Evolutionary conservation across 2,797 vertebrate genomes (phyloP).

Genomic region (Chaetodon trifasciatus): DNA sequence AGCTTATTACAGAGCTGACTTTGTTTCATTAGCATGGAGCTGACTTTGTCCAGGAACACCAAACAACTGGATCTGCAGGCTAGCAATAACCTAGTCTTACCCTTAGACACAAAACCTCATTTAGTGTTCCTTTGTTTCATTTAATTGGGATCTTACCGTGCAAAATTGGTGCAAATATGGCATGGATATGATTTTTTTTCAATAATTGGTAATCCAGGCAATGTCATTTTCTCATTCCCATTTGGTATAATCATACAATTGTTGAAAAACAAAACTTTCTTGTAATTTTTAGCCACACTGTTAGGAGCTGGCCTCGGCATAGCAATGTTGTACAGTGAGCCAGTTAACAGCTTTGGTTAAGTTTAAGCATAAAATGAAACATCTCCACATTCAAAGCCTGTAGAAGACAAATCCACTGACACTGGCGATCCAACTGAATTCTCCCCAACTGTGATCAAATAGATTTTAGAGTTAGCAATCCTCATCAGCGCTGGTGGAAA

Average conservation of each 20-base stretch:
- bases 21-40: conserved; percentile 20
- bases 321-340: no score
- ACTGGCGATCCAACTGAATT: no score
- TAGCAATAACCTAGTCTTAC: neutral
- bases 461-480: neutral
- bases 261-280: neutral
- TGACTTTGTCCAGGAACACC: conserved; percentile 12
- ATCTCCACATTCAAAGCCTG: neutral
- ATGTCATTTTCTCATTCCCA: neutral
- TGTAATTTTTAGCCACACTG: neutral
- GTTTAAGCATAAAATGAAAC: neutral
- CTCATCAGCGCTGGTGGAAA: neutral
- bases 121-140: neutral
- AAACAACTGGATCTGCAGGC: conserved; percentile 8
- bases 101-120: neutral
- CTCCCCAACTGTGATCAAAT: no score
- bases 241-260: neutral
- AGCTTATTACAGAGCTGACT: conserved; percentile 12
- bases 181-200: neutral
- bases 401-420: neutral
- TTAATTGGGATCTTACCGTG: neutral
- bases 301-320: neutral
- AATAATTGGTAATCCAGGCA: neutral
- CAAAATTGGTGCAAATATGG: neutral
- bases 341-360: neutral